Conservation (phyloP, 2,113 vertebrate species). For the Neolamprologus toae region DNA sequence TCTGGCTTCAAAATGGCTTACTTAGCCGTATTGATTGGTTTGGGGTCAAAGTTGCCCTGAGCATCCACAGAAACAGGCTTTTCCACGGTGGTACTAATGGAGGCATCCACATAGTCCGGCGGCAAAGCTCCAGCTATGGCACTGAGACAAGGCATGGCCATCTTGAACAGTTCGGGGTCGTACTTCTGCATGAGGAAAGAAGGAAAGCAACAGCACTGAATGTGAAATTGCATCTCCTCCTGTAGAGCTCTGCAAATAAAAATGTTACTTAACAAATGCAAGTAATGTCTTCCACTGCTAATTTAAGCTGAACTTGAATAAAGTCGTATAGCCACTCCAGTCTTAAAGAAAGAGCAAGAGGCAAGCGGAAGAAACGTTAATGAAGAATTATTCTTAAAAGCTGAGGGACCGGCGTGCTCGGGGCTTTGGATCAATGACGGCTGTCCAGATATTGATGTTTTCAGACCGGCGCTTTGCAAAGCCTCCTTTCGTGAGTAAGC, state of each 20-base stretch:
- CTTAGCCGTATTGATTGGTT: conserved; percentile 78
- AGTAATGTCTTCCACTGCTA: neutral
- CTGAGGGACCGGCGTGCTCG: neutral
- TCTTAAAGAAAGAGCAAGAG: conserved; percentile 49
- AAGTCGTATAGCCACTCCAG: conserved; percentile 35
- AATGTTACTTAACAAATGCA: neutral
- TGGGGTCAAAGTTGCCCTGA: conserved; percentile 97
- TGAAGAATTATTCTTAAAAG: conserved; percentile 31
- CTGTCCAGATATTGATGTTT: conserved; percentile 50
- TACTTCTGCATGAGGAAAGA: conserved; percentile 81
- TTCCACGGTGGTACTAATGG: conserved; percentile 80
- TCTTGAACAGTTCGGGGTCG: conserved; percentile 92
- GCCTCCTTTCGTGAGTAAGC: conserved; percentile 20
- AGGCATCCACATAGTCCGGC: conserved; percentile 90
- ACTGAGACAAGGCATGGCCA: conserved; percentile 97
- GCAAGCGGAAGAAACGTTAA: conserved; percentile 17
- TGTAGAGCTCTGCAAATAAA: neutral
- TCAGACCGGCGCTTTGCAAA: conserved; percentile 3
- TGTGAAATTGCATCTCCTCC: neutral
- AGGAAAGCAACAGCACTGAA: neutral
- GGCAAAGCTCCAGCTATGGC: conserved; percentile 92
- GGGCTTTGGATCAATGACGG: conserved; percentile 36
- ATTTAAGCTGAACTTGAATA: conserved; percentile 8
- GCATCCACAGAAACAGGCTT: conserved; percentile 86
- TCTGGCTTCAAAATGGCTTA: conserved; percentile 10